phyloP scores from a whole-genome alignment of 1,140 invertebrate species.

The Drosophila elegans region DNA sequence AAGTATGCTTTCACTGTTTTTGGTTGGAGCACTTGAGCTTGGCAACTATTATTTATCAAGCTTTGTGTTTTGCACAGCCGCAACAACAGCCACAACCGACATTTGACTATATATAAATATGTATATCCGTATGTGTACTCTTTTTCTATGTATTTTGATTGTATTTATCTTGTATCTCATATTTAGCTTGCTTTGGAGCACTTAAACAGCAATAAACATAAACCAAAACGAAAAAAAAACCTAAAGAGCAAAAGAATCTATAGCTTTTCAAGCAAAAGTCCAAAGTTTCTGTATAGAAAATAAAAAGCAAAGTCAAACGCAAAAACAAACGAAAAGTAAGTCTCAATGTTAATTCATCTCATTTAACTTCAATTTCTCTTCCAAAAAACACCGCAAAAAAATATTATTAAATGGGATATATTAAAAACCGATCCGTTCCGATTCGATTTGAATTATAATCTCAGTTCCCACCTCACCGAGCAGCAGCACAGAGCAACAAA shows the following conservation, averaged over 20 bases:
- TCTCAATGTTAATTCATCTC: conserved; percentile 71
- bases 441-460: conserved; percentile 25
- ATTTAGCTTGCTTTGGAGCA: conserved; percentile 85
- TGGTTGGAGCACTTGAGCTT: conserved; percentile 26
- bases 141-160: conserved; percentile 82
- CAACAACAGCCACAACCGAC: conserved; percentile 30
- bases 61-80: conserved; percentile 47
- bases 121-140: conserved; percentile 63
- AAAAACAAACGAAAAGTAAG: conserved; percentile 80
- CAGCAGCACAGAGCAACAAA: conserved; percentile 32
- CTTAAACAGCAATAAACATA: conserved; percentile 79
- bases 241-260: conserved; percentile 51
- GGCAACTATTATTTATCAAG: conserved; percentile 14
- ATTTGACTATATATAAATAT: conserved; percentile 46
- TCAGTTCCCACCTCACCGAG: conserved; percentile 15
- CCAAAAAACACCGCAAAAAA: conserved; percentile 13
- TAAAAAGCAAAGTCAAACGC: conserved; percentile 72
- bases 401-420: conserved; percentile 2
- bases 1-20: conserved; percentile 29
- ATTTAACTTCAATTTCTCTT: conserved; percentile 40
- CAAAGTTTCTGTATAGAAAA: conserved; percentile 48
- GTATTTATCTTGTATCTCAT: conserved; percentile 85
- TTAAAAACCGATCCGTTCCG: conserved; percentile 14
- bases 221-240: conserved; percentile 46
- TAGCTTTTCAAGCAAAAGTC: conserved; percentile 50